Conservation (phyloP, 2,797 vertebrate species). For the Podarcis lilfordi region DNA sequence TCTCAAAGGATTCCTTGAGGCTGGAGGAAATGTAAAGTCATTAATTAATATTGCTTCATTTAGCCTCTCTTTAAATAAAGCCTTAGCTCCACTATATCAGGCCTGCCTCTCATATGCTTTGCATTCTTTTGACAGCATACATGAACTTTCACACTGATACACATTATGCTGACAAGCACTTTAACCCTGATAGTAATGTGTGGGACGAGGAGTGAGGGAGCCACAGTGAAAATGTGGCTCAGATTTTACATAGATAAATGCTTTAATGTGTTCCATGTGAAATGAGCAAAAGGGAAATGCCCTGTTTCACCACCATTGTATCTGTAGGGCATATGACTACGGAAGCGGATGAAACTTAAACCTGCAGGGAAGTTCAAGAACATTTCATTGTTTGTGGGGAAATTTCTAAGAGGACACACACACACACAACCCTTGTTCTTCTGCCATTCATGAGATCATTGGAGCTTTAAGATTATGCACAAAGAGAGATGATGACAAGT, state of each 20-base stretch:
- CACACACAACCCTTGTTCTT: conserved; percentile 12
- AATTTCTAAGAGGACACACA: conserved; percentile 4
- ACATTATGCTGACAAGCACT: conserved; percentile 1
- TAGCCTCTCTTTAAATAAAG: neutral
- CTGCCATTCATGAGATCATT: conserved; percentile 15
- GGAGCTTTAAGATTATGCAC: conserved; percentile 42
- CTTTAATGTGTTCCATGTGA: neutral
- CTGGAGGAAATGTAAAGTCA: neutral
- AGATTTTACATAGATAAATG: neutral
- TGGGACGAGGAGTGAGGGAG: neutral
- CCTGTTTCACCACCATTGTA: neutral
- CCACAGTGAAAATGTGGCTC: neutral
- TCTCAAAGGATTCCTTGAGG: neutral
- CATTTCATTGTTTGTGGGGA: conserved; percentile 37
- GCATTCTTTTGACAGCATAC: neutral
- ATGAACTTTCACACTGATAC: neutral
- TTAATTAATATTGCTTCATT: neutral
- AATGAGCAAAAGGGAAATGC: neutral
- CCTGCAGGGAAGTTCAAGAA: neutral
- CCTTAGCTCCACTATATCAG: neutral
- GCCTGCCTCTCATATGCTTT: neutral
- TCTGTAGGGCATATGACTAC: neutral
- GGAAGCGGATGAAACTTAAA: conserved; percentile 25
- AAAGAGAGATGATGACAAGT: conserved; percentile 35
- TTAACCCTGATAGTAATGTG: neutral